These are phyloP conservation scores for Araneus ventricosus DNA, from an alignment of 1,140 invertebrate genomes.

Conservation along the genomic window DNA sequence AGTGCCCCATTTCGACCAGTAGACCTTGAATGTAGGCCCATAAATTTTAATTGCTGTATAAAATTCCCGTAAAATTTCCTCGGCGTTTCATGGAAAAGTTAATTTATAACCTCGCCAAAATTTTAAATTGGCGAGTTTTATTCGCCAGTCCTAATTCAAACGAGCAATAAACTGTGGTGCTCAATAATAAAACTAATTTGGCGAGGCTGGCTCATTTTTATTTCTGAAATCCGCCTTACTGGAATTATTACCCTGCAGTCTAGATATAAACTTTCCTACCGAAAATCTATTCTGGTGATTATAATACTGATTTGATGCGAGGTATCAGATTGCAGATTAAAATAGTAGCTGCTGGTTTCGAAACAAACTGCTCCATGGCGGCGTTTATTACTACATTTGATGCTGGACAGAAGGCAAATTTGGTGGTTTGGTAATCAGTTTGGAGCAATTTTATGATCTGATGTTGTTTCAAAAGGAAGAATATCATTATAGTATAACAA, in stretches of 20 bases:
- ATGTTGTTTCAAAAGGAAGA: too few species aligned
- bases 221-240: neutral
- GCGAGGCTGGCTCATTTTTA: slow-evolving; percentile 9
- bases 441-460: too few species aligned
- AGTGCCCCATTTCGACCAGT: neutral
- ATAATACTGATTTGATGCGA: neutral
- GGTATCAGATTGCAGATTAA: neutral
- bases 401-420: neutral
- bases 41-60: slow-evolving; percentile 34
- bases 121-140: slow-evolving; percentile 29
- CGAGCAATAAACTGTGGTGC: neutral
- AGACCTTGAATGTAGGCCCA: neutral
- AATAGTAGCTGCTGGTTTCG: neutral
- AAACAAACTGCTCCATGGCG: neutral
- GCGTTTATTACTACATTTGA: neutral
- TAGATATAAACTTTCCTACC: neutral
- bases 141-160: slow-evolving; percentile 11
- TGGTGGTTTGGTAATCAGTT: too few species aligned
- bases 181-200: slow-evolving; percentile 21
- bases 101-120: slow-evolving; percentile 17
- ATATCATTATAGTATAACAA: too few species aligned
- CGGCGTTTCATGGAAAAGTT: neutral
- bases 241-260: neutral
- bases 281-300: neutral
- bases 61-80: slow-evolving; percentile 24